phyloP scores from a whole-genome alignment of 2,797 vertebrate genomes.

The Enteromius trimaculatus region DNA sequence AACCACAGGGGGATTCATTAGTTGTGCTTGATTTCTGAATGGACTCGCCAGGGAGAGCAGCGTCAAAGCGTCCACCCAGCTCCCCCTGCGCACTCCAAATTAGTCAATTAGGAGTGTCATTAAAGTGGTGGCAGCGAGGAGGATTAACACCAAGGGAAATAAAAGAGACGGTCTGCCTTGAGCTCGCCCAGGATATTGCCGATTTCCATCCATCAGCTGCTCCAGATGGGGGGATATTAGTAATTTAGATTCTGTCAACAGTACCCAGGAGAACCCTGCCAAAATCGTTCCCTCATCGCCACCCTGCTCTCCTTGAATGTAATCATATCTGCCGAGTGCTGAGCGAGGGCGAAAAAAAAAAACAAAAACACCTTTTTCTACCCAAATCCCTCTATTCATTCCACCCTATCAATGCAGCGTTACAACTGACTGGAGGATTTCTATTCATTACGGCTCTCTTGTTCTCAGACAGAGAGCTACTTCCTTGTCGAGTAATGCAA shows the following conservation, averaged over 20 bases:
- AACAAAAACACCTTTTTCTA: constrained; percentile 47
- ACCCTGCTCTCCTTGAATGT: constrained; percentile 56
- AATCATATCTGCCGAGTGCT: constrained; percentile 59
- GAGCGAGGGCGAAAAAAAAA: constrained; percentile 43
- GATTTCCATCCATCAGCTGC: constrained; percentile 64
- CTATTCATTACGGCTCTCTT: constrained; percentile 52
- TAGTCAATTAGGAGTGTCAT: constrained; percentile 66
- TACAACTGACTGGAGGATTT: constrained; percentile 46
- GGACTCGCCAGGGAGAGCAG: constrained; percentile 53
- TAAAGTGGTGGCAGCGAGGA: constrained; percentile 58
- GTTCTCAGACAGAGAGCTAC: constrained; percentile 35
- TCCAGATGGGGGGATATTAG: constrained; percentile 63
- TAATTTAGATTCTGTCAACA: constrained; percentile 69
- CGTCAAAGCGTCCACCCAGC: constrained; percentile 51
- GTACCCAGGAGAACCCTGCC: constrained; percentile 62
- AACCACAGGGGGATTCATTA: constrained; percentile 60
- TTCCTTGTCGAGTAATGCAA: constrained; percentile 26
- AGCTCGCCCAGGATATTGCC: constrained; percentile 61
- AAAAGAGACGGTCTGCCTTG: constrained; percentile 62
- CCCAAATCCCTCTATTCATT: constrained; percentile 56
- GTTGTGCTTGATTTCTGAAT: constrained; percentile 58
- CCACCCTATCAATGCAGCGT: constrained; percentile 41
- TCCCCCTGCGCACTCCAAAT: constrained; percentile 60
- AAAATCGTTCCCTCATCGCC: constrained; percentile 60
- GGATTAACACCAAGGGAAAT: constrained; percentile 65